Percentiles rank a stretch among this genome's conserved stretches.
Conservation (phyloP, 2,797 vertebrate genomes). For the Rhyacichthys aspro region DNA sequence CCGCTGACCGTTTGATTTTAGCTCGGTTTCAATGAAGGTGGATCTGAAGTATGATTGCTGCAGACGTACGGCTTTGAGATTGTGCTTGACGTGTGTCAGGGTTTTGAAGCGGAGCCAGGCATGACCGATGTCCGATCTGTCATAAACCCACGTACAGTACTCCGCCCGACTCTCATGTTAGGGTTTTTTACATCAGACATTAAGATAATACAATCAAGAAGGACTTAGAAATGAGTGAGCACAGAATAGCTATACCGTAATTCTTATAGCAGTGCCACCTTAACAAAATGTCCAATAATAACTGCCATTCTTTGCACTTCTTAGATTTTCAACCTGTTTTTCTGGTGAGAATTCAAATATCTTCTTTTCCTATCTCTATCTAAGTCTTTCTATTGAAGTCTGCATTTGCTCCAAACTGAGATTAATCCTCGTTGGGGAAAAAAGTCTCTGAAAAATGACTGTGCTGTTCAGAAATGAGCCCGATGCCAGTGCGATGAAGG, state of each 20-base stretch:
- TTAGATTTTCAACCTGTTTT: too few species aligned
- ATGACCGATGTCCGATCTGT: constrained; percentile 58
- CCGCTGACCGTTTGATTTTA: constrained; percentile 67
- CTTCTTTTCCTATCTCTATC: too few species aligned
- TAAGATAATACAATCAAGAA: constrained; percentile 39
- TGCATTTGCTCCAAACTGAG: constrained; percentile 30
- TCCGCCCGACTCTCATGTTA: constrained; percentile 23
- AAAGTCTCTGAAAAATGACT: constrained; percentile 40
- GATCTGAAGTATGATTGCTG: constrained; percentile 71
- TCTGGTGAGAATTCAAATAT: too few species aligned
- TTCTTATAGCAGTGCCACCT: constrained; percentile 13
- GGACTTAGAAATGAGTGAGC: too few species aligned
- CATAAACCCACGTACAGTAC: constrained; percentile 38
- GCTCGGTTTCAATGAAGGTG: constrained; percentile 71
- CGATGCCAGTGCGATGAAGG: constrained; percentile 47
- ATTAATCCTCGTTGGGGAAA: constrained; percentile 35
- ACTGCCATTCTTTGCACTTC: too few species aligned
- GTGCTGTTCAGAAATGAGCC: constrained; percentile 22
- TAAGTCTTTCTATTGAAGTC: constrained; percentile 2
- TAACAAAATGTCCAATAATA: constrained; percentile 10
- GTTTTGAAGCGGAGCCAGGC: constrained; percentile 61
- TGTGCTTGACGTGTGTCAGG: constrained; percentile 68
- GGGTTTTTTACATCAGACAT: constrained; percentile 35
- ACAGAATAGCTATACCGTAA: constrained; percentile 1
- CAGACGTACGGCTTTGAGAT: constrained; percentile 60